Percentiles rank a stretch among this genome's conserved stretches.
Conservation (phyloP, 2,113 vertebrate species). For the Corapipo altera region DNA sequence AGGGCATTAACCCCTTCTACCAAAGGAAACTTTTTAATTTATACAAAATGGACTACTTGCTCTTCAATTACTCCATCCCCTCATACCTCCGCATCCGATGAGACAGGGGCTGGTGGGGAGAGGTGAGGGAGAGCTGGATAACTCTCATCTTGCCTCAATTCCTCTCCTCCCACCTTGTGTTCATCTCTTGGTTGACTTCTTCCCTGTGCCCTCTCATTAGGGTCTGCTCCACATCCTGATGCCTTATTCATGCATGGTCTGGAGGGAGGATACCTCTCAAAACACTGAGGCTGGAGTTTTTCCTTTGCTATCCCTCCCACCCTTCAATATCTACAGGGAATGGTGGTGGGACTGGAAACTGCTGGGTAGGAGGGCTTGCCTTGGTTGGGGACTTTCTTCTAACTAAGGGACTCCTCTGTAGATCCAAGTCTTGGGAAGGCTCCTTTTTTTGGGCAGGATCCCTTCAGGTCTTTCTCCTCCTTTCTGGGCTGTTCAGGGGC, state of each 20-base stretch:
- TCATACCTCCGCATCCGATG: constrained; percentile 82
- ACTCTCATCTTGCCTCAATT: neutral
- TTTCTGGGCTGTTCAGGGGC: neutral
- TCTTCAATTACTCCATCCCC: constrained; percentile 94
- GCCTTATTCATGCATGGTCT: neutral
- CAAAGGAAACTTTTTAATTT: constrained; percentile 92
- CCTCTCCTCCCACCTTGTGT: neutral
- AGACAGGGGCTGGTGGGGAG: neutral
- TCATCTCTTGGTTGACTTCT: neutral
- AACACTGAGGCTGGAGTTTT: neutral
- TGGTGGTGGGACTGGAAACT: neutral
- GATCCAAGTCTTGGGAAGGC: neutral
- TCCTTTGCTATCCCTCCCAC: neutral
- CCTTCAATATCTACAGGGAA: neutral
- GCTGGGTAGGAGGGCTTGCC: neutral
- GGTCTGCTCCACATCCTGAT: neutral
- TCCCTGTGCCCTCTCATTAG: neutral
- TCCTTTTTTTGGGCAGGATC: constrained; percentile 19
- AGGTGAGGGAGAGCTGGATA: neutral
- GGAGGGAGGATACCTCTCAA: neutral
- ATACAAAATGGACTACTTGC: constrained; percentile 94
- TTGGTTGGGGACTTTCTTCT: neutral
- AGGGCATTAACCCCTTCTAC: constrained; percentile 88
- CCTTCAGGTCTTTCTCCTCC: constrained; percentile 15
- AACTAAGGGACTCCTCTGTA: neutral